Conservation (phyloP, 2,113 vertebrate species). For the Carollia perspicillata region DNA sequence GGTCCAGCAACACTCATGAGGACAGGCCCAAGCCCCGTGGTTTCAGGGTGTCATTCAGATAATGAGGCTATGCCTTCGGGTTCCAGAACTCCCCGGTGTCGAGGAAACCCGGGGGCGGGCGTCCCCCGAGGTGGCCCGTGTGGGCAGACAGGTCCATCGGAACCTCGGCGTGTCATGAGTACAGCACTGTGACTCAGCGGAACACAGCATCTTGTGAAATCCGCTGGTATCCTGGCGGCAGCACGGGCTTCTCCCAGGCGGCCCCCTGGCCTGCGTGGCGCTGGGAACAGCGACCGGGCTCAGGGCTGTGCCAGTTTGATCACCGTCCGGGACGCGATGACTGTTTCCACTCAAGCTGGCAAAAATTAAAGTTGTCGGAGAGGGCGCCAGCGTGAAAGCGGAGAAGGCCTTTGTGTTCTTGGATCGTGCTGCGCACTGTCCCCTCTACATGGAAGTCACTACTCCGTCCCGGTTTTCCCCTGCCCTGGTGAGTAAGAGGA, state of each 20-base stretch:
- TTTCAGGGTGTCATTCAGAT: neutral
- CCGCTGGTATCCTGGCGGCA: neutral
- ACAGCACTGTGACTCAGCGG: neutral
- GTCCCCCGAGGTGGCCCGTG: neutral
- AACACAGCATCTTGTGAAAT: neutral
- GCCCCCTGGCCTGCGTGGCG: neutral
- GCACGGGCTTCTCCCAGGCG: neutral
- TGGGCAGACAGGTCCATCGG: neutral
- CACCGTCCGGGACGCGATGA: neutral
- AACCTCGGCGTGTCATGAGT: neutral
- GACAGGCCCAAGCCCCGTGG: neutral
- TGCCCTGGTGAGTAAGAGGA: neutral
- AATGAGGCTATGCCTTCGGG: neutral
- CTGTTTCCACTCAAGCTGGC: conserved; percentile 34
- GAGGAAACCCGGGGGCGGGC: neutral
- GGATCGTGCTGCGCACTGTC: conserved; percentile 44
- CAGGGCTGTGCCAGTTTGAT: neutral
- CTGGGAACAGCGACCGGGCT: neutral
- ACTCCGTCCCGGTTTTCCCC: neutral
- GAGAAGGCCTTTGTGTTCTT: conserved; percentile 53
- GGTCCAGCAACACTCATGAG: neutral
- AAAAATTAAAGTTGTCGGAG: conserved; percentile 58
- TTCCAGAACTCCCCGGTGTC: neutral
- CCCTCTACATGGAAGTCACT: conserved; percentile 43
- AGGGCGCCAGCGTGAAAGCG: conserved; percentile 33